A percentile compares a stretch with the other conserved stretches of the same genome.
Evolutionary conservation across 1,140 invertebrate genomes (phyloP).

Genomic region (Diuraphis noxia): DNA sequence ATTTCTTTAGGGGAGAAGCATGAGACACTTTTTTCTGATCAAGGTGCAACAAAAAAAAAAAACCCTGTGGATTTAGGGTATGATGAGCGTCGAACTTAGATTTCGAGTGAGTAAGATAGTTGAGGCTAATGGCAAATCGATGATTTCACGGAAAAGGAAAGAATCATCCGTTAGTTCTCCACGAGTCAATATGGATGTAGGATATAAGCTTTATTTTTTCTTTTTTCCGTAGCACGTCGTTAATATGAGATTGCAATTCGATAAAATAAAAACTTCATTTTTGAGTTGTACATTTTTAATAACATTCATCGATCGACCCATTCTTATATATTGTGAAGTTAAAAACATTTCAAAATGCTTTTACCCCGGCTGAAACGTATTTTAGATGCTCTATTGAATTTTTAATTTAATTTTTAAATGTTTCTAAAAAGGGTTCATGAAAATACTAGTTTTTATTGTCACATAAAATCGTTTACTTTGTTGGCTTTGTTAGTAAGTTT

Average conservation of each 20-base stretch:
- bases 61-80: constrained; percentile 9
- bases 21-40: constrained; percentile 19
- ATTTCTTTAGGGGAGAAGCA: constrained; percentile 24
- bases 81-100: constrained; percentile 16
- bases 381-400: background rate
- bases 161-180: constrained; percentile 9
- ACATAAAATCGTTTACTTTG: background rate
- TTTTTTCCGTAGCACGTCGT: constrained; percentile 25
- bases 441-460: background rate
- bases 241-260: constrained; percentile 15
- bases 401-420: constrained; percentile 23
- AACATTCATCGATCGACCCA: background rate
- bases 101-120: constrained; percentile 37
- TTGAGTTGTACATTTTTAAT: constrained; percentile 35
- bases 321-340: background rate
- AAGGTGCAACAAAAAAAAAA: constrained; percentile 39
- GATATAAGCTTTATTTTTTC: constrained; percentile 20
- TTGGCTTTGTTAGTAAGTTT: background rate
- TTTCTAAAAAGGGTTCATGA: background rate
- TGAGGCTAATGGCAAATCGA: constrained; percentile 47
- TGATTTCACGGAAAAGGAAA: background rate
- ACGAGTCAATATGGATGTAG: constrained; percentile 29
- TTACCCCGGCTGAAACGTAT: background rate
- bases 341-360: constrained; percentile 7
- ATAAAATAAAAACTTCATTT: constrained; percentile 24